These are phyloP conservation scores for Alitta virens DNA, from an alignment of 2,888 invertebrate genomes.

Conservation along the genomic window DNA sequence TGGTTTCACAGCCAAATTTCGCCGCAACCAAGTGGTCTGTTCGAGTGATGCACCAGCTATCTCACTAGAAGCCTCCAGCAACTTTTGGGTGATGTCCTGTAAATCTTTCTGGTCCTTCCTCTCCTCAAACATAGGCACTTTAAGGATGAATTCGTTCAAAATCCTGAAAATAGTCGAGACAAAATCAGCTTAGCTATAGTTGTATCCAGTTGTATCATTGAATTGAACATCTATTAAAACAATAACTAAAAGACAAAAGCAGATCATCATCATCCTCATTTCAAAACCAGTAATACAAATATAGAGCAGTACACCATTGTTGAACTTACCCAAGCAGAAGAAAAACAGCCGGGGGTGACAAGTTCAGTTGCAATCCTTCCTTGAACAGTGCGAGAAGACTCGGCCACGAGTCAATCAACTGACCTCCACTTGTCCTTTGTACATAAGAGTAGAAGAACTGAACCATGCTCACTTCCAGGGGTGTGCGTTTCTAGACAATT, in stretches of 20 bases:
- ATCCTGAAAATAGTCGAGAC: constrained; percentile 59
- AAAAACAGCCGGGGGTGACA: constrained; percentile 76
- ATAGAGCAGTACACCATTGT: too few species aligned
- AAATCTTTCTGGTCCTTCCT: constrained; percentile 79
- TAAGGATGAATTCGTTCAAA: constrained; percentile 79
- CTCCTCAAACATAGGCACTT: constrained; percentile 72
- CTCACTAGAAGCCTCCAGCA: constrained; percentile 78
- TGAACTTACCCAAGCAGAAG: constrained; percentile 69
- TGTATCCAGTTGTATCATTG: too few species aligned
- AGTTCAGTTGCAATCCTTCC: constrained; percentile 68
- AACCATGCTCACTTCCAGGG: constrained; percentile 76
- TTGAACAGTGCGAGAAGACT: constrained; percentile 72
- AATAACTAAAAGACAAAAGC: too few species aligned
- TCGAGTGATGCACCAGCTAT: constrained; percentile 88
- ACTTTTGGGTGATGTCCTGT: constrained; percentile 64
- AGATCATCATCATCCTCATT: too few species aligned
- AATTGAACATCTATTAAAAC: too few species aligned
- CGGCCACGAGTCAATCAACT: constrained; percentile 76
- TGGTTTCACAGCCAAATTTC: constrained; percentile 74
- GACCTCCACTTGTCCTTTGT: constrained; percentile 65
- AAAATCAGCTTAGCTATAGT: too few species aligned
- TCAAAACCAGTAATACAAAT: background rate
- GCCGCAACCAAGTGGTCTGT: constrained; percentile 83
- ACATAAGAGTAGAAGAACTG: constrained; percentile 75
- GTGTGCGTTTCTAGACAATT: constrained; percentile 55